phyloP scores from a whole-genome alignment of 2,113 vertebrate genomes.

The Pseudorectes ferrugineus region DNA sequence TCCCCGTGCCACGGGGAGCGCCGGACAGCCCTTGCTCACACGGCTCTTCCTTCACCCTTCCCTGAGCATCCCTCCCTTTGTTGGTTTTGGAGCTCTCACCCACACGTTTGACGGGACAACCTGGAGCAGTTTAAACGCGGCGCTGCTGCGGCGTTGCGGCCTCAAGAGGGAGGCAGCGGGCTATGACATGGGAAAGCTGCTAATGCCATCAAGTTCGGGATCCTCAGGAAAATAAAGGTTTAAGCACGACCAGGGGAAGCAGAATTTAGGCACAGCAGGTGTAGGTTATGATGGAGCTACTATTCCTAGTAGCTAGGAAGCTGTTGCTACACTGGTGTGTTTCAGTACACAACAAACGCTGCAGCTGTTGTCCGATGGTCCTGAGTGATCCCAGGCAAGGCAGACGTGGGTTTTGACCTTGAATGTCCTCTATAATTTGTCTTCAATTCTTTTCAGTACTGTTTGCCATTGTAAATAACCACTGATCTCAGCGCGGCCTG shows the following conservation, averaged over 20 bases:
- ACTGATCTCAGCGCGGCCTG: not conserved
- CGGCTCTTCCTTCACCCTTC: not conserved
- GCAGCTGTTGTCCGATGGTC: not conserved
- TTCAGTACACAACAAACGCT: not conserved
- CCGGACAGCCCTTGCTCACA: not conserved
- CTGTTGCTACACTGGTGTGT: not conserved
- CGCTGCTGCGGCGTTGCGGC: not conserved
- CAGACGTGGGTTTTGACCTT: not conserved
- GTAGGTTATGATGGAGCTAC: not conserved
- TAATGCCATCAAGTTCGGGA: fast-evolving
- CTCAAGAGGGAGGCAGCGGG: not conserved
- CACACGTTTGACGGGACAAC: fast-evolving
- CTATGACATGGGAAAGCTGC: not conserved
- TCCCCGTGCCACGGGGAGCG: not conserved
- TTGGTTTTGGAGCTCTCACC: fast-evolving
- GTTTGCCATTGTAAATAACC: not conserved
- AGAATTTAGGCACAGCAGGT: not conserved
- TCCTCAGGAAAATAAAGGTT: not conserved
- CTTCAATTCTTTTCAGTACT: not conserved
- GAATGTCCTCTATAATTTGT: not conserved
- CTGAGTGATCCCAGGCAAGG: not conserved
- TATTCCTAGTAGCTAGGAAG: not conserved
- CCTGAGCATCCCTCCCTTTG: not conserved
- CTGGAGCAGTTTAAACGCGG: fast-evolving
- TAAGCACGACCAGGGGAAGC: not conserved